phyloP scores from a whole-genome alignment of 2,888 invertebrate species.

The Diaperis boleti region DNA sequence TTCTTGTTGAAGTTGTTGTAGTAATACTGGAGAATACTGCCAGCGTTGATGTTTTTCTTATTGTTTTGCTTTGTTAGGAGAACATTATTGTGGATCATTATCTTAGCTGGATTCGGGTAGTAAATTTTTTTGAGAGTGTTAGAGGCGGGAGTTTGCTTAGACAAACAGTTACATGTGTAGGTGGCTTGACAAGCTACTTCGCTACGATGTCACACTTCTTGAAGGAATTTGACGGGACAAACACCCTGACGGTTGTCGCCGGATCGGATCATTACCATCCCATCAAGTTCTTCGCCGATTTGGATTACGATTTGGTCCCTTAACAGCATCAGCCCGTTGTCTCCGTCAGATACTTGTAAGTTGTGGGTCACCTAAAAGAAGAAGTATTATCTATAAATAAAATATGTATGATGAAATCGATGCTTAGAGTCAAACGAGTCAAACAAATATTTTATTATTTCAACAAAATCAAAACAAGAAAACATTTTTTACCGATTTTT shows the following conservation, averaged over 20 bases:
- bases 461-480: no score
- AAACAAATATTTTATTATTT: no score
- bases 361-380: slow-evolving; percentile 73
- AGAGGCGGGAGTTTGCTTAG: slow-evolving; percentile 40
- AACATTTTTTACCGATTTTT: no score
- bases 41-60: slow-evolving; percentile 58
- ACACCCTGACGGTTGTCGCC: slow-evolving; percentile 93
- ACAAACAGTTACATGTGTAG: slow-evolving; percentile 56
- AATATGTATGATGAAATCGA: no score
- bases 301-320: slow-evolving; percentile 95
- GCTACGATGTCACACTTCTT: slow-evolving; percentile 89
- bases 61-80: slow-evolving; percentile 54
- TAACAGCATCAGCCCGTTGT: slow-evolving; percentile 83
- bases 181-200: slow-evolving; percentile 60
- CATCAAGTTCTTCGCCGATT: slow-evolving; percentile 91
- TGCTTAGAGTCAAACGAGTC: no score
- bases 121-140: slow-evolving; percentile 60
- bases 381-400: no score
- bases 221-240: slow-evolving; percentile 93
- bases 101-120: slow-evolving; percentile 57
- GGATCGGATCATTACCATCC: slow-evolving; percentile 93
- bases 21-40: slow-evolving; percentile 64
- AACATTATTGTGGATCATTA: slow-evolving; percentile 51
- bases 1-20: slow-evolving; percentile 63
- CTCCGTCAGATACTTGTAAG: slow-evolving; percentile 88